Percentiles rank a stretch among this genome's conserved stretches.
phyloP scores from a whole-genome alignment of 2,113 vertebrate species.

The Sander vitreus region DNA sequence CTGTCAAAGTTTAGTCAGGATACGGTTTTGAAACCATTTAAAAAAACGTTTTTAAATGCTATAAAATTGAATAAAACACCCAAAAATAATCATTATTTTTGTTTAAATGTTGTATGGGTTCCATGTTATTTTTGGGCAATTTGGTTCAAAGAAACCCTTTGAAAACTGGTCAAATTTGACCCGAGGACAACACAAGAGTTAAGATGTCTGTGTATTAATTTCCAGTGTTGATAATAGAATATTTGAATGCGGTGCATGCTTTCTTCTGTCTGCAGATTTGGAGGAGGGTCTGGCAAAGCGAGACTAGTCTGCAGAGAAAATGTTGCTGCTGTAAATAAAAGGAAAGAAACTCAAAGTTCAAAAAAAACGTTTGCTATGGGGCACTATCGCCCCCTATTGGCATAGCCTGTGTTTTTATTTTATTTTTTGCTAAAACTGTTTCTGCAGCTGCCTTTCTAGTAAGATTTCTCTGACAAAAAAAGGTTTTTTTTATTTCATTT shows the following conservation, averaged over 20 bases:
- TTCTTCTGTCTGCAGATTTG: background rate
- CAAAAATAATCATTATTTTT: too few relatives aligned
- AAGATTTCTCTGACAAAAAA: background rate
- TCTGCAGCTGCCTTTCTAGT: background rate
- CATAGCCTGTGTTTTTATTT: background rate
- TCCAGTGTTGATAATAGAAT: background rate
- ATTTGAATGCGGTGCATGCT: background rate
- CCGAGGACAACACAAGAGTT: background rate
- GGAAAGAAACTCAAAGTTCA: background rate
- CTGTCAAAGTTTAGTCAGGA: too few relatives aligned
- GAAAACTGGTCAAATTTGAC: too few relatives aligned
- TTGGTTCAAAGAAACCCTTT: too few relatives aligned
- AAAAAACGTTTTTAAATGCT: too few relatives aligned
- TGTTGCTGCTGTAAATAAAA: background rate
- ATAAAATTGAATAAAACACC: too few relatives aligned
- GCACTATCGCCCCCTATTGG: constrained; percentile 68
- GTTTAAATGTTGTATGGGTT: too few relatives aligned
- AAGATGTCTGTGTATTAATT: background rate
- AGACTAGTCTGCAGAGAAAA: too few relatives aligned
- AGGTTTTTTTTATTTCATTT: background rate
- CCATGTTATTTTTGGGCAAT: too few relatives aligned
- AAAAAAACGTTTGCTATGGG: constrained; percentile 20
- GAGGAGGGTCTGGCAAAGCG: too few relatives aligned
- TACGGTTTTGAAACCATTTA: too few relatives aligned
- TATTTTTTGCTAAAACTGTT: background rate